These are phyloP conservation scores for Dasyornis broadbenti DNA, from an alignment of 2,113 vertebrate species.

Conservation along the genomic window DNA sequence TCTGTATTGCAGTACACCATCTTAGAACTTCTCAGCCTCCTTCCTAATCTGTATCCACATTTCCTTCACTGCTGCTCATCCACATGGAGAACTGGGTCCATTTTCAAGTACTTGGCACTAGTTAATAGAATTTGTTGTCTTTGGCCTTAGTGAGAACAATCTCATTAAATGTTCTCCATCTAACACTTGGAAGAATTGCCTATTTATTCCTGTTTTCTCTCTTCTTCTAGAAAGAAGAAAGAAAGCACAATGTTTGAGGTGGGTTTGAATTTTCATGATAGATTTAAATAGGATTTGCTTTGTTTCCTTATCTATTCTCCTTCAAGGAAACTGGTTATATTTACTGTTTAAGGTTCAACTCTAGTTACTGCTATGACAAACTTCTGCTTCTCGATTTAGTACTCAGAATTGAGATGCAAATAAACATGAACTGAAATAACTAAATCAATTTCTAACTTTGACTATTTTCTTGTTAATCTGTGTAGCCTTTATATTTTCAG, in stretches of 20 bases:
- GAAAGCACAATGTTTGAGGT: not conserved
- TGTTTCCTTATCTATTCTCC: not conserved
- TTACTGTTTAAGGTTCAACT: conserved; percentile 14
- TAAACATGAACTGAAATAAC: conserved; percentile 36
- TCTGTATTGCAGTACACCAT: not conserved
- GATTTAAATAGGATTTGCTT: not conserved
- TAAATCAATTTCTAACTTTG: not conserved
- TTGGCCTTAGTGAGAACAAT: not conserved
- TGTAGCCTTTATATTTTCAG: not conserved
- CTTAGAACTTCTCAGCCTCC: not conserved
- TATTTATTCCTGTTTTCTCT: not conserved
- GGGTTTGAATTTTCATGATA: not conserved
- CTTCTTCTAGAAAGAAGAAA: not conserved
- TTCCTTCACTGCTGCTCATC: not conserved
- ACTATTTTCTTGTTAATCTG: conserved; percentile 1
- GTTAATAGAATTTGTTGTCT: not conserved
- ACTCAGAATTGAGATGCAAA: not conserved
- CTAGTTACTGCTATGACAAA: not conserved
- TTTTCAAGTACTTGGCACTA: not conserved
- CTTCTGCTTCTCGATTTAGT: not conserved
- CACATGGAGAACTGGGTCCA: fast-evolving
- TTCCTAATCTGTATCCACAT: not conserved
- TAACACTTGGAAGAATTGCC: not conserved
- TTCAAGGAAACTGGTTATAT: not conserved
- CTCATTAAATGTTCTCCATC: not conserved